A percentile compares a stretch with the other conserved stretches of the same genome.
phyloP scores from a whole-genome alignment of 2,888 invertebrate species.

The Mesochorus sp. region DNA sequence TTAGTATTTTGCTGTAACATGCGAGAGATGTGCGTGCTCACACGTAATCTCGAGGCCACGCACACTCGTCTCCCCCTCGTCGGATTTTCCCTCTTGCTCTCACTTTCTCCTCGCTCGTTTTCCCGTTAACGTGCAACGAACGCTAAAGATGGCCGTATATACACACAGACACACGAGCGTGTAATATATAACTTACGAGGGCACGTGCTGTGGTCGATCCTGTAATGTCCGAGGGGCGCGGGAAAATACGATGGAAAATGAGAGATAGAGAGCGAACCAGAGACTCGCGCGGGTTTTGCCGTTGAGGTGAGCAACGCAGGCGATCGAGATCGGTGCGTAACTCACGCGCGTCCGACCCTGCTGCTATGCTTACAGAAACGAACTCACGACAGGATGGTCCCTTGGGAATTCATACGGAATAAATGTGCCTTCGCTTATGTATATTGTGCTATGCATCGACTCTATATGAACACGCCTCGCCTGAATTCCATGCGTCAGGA shows the following conservation, averaged over 20 bases:
- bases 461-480: too few relatives aligned
- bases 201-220: constrained; percentile 20
- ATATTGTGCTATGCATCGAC: constrained; percentile 20
- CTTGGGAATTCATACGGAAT: constrained; percentile 30
- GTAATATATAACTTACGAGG: constrained; percentile 33
- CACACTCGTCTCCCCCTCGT: constrained; percentile 25
- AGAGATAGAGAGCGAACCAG: not conserved
- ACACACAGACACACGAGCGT: not conserved
- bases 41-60: constrained; percentile 45
- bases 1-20: constrained; percentile 27
- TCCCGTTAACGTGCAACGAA: constrained; percentile 39
- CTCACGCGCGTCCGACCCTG: constrained; percentile 24
- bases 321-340: constrained; percentile 49
- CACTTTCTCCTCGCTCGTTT: not conserved
- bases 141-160: constrained; percentile 38
- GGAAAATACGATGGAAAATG: not conserved
- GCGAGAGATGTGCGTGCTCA: constrained; percentile 52
- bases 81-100: not conserved
- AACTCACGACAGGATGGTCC: constrained; percentile 26
- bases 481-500: too few relatives aligned
- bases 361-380: not conserved
- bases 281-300: constrained; percentile 12
- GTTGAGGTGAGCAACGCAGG: constrained; percentile 30
- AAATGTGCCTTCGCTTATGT: constrained; percentile 12
- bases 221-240: not conserved